These are phyloP conservation scores for Baccha elongata DNA, from an alignment of 2,888 invertebrate genomes.

Conservation along the genomic window DNA sequence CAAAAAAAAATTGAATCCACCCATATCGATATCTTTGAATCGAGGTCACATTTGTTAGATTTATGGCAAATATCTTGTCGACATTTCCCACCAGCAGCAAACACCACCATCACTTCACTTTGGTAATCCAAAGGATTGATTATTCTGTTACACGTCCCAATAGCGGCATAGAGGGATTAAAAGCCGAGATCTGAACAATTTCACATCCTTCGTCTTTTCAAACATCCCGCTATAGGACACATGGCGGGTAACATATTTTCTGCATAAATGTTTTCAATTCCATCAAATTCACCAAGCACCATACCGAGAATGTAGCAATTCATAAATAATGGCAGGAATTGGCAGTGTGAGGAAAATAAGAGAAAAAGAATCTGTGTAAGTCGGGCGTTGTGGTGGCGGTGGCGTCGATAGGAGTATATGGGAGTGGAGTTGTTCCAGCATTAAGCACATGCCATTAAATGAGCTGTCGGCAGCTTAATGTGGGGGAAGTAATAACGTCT, in stretches of 20 bases:
- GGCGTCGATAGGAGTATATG: slow-evolving; percentile 12
- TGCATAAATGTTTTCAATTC: slow-evolving; percentile 73
- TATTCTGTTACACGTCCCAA: slow-evolving; percentile 68
- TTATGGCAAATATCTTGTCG: slow-evolving; percentile 72
- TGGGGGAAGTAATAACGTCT: slow-evolving; percentile 74
- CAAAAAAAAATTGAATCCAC: slow-evolving; percentile 40
- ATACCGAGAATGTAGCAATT: slow-evolving; percentile 10
- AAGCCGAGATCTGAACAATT: slow-evolving; percentile 61
- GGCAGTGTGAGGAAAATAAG: slow-evolving; percentile 33
- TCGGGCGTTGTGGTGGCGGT: not conserved
- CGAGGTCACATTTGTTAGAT: slow-evolving; percentile 72
- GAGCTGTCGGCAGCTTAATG: slow-evolving; percentile 74
- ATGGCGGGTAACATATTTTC: slow-evolving; percentile 73
- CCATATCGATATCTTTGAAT: slow-evolving; percentile 64
- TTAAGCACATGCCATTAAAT: slow-evolving; percentile 73
- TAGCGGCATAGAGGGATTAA: slow-evolving; percentile 63
- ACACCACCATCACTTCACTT: slow-evolving; percentile 31
- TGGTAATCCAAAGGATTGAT: slow-evolving; percentile 56
- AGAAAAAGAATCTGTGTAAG: slow-evolving; percentile 28
- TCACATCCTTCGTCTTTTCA: slow-evolving; percentile 45
- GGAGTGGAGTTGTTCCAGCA: slow-evolving; percentile 61
- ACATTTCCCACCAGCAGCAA: slow-evolving; percentile 42
- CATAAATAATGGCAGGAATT: slow-evolving; percentile 3
- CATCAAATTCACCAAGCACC: slow-evolving; percentile 40
- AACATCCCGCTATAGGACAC: slow-evolving; percentile 35